These are phyloP conservation scores for Dolichopus griseipennis DNA, from an alignment of 2,888 invertebrate species.

Conservation along the genomic window DNA sequence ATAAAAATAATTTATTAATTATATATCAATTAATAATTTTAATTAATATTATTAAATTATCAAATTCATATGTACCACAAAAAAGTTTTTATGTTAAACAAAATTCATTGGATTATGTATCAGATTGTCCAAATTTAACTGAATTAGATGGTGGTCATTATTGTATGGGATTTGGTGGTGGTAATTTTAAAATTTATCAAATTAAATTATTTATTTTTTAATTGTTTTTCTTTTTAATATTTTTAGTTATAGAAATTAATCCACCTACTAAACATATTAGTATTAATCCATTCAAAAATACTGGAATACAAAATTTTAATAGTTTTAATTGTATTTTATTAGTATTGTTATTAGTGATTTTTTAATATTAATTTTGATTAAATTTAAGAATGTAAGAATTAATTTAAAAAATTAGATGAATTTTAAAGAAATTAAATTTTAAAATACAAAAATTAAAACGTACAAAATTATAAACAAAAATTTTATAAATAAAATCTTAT, in stretches of 20 bases:
- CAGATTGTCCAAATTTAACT: neutral
- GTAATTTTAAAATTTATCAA: neutral
- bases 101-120: neutral
- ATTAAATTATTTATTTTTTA: neutral
- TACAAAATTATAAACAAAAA: too few species aligned
- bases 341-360: too few species aligned
- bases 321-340: neutral
- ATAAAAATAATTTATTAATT: too few species aligned
- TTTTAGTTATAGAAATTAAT: neutral
- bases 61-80: neutral
- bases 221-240: neutral
- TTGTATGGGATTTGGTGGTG: neutral
- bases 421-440: too few species aligned
- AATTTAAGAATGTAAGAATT: too few species aligned
- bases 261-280: neutral
- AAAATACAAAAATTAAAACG: too few species aligned
- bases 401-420: too few species aligned
- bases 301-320: too few species aligned
- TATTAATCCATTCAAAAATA: too few species aligned
- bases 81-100: neutral
- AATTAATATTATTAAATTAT: neutral
- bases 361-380: too few species aligned
- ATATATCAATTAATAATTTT: neutral
- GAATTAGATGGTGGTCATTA: neutral
- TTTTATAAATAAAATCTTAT: too few species aligned